phyloP scores from a whole-genome alignment of 53 echinoderm and acorn worm genomes.

The Paracentrotus lividus region DNA sequence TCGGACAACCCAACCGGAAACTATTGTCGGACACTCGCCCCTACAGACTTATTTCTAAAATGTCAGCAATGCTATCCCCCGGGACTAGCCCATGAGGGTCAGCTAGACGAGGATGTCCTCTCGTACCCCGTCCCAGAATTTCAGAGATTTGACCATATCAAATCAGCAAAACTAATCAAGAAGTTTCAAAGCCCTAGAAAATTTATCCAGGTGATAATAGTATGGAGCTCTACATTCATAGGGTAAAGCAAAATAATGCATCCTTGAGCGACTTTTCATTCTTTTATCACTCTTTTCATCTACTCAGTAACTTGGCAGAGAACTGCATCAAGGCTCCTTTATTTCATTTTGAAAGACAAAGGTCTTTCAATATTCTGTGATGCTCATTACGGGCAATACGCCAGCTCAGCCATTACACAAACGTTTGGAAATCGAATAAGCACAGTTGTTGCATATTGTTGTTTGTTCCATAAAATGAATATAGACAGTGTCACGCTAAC shows the following conservation, averaged over 20 bases:
- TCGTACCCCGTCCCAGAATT: not conserved
- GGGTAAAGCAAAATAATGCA: not conserved
- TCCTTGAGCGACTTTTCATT: not conserved
- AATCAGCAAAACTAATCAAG: not conserved
- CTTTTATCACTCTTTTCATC: not conserved
- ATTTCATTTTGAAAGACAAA: not conserved
- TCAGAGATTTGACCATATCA: not conserved
- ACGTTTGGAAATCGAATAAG: not conserved
- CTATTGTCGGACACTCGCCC: conserved; percentile 1
- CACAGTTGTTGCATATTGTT: not conserved
- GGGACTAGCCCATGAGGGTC: not conserved
- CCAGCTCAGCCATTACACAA: not conserved
- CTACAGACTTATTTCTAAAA: not conserved
- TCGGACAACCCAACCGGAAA: not conserved
- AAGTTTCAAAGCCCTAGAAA: not conserved
- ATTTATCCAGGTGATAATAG: not conserved
- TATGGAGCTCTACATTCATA: not conserved
- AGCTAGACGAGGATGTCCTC: not conserved
- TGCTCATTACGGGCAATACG: not conserved
- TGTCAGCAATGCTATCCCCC: not conserved
- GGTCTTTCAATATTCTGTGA: not conserved
- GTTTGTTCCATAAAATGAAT: not conserved
- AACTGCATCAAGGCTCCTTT: not conserved
- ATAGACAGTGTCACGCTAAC: conserved; percentile 9
- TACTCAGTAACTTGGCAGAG: not conserved